A percentile compares a stretch with the other conserved stretches of the same genome.
Evolutionary conservation across 2,113 vertebrate species (phyloP).

Genomic region (Eira barbara): DNA sequence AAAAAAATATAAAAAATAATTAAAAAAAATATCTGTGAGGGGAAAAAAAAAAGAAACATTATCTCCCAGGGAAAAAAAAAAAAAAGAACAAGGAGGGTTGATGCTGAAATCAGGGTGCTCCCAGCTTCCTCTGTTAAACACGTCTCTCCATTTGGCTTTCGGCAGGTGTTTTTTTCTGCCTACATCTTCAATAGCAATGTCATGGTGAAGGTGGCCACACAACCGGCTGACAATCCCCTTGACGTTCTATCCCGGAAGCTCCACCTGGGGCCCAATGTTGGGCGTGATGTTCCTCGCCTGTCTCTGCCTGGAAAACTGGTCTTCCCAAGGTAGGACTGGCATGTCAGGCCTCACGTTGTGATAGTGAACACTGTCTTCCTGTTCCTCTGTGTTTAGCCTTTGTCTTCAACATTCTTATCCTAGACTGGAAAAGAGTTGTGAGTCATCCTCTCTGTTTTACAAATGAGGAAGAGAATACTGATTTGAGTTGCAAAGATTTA

Average conservation of each 20-base stretch:
- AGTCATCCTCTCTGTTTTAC: background rate
- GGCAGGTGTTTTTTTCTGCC: conserved; percentile 98
- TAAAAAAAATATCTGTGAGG: no score
- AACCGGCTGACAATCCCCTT: conserved; percentile 98
- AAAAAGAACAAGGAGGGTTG: background rate
- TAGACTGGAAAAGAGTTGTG: background rate
- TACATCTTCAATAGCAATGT: conserved; percentile 99
- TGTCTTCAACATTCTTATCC: background rate
- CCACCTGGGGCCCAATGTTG: conserved; percentile 95
- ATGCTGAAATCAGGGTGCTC: background rate
- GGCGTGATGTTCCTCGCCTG: conserved; percentile 95
- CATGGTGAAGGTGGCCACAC: conserved; percentile 99
- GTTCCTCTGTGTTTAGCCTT: background rate
- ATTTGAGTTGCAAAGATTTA: background rate
- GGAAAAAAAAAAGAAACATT: no score
- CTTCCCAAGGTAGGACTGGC: conserved; percentile 92
- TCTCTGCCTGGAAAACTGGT: conserved; percentile 98
- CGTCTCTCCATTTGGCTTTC: conserved; percentile 64
- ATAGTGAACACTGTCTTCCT: background rate
- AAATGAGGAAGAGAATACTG: background rate
- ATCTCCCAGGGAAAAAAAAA: no score
- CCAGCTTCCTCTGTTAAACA: background rate
- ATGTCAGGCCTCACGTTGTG: background rate
- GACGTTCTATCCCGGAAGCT: conserved; percentile 98
- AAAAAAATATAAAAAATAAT: no score